Evolutionary conservation across 2,113 vertebrate genomes (phyloP), one percentile per base, ranked within the genome.

Genomic region (Lutjanus erythropterus): DNA sequence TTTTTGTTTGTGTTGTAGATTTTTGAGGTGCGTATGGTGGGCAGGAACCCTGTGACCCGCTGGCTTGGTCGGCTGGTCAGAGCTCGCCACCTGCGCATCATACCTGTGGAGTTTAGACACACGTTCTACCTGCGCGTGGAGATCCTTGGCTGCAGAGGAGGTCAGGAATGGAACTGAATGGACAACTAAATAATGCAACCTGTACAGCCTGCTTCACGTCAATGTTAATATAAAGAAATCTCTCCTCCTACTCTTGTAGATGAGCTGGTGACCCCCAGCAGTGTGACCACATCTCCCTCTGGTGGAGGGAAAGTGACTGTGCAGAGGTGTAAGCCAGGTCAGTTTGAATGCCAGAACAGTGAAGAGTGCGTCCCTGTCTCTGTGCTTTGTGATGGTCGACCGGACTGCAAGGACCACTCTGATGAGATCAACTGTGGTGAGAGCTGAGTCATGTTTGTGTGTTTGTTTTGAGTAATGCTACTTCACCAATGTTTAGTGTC

Each of bases 111-210:
- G 58, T 95, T 93, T 65, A 93, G 91, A 21, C 93, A 94, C 67
- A 94, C 91, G 2, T 94, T 96, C 74, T 94, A 94, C 77, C 88
- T 96, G 60, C 94, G 96, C 2, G 90, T 87, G 6, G 96, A 97
- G 87, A 86, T 95, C 35, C 85, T 96, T 0, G 96, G 96, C 59
- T 97, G 96, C 79, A 83, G 80, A 86, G 94, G 89, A 81, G 93
- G 96, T 96, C 62, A 88, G 75, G 47, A 23, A 18, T 9, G 62
- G 0, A 19, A 37, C 7, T 19, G 6, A 39, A 50, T 18, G 3
- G 25, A 44, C 6, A 27, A 25, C 15, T 21, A 31, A 12, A 31
- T 27, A 23, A 47, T 29, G 21, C 2, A 10, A 21, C 21, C 21
- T 33, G 16, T 6, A 0, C 6, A 21, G 7, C 2, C 15, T 23